Evolutionary conservation across 2,888 invertebrate genomes (phyloP), one percentile per base, ranked within the genome.

Genomic region (Amblyjoppa proteus): DNA sequence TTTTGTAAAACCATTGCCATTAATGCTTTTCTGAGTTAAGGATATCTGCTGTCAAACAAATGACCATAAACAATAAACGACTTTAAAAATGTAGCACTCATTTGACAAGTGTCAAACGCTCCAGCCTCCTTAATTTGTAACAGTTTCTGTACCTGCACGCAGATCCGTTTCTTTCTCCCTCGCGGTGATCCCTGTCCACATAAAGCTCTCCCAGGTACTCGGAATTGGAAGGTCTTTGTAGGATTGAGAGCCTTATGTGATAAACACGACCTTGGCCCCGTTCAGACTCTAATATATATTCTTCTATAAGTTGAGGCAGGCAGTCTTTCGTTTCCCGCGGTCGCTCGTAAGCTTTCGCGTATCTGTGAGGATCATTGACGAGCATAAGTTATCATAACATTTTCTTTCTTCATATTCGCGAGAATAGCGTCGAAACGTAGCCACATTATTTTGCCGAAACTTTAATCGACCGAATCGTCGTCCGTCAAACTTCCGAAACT

Each of bases 151-250:
- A 98, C 94, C 97, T 96, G 95, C 98, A 98, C 4, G 97, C 96
- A 71, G 97, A 97, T 28, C 98, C 97, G 93, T 97, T 97, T 87
- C 95, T 95, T 92, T 97, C 96, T 3, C 96, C 97, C 89, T 97
- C 96, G 70, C 96, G 96, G 93, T 96, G 97, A 93, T 98, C 98
- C 89, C 97, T 95, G 94, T 98, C 98, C 79, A 98, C 97, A 94
- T 98, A 98, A 76, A 98, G 95, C 94, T 98, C 98, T 38, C 98
- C 98, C 87, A 98, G 95, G 94, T 97, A 98, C 94, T 98, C 97
- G 87, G 97, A 97, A 94, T 98, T 98, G 80, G 97, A 97, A 90
- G 97, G 97, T 94, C 98, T 95, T 94, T 98, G 98, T 87, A 97
- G 95, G 93, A 99, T 98, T 81, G 97, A 97, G 89, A 99, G 95